A percentile compares a stretch with the other conserved stretches of the same genome.
These are phyloP conservation scores for Girardinichthys multiradiatus DNA, from an alignment of 2,113 vertebrate genomes.

Conservation along the genomic window DNA sequence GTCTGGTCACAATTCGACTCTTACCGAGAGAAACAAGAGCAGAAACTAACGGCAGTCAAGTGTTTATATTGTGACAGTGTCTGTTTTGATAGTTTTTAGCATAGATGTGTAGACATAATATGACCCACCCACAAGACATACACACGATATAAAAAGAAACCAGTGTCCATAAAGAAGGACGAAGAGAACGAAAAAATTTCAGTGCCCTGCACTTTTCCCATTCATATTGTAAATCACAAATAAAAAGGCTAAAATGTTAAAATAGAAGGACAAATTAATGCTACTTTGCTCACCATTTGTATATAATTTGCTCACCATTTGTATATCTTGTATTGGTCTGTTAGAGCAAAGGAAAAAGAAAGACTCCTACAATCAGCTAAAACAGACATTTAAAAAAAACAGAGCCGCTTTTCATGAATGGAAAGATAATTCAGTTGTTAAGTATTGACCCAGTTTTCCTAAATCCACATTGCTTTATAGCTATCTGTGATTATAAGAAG, in stretches of 20 bases:
- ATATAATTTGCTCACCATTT: background rate
- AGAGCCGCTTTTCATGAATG: slow-evolving; percentile 20
- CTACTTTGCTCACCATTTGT: background rate
- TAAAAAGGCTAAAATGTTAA: background rate
- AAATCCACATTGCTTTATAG: slow-evolving; percentile 36
- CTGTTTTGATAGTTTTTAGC: slow-evolving; percentile 24
- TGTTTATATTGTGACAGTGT: slow-evolving; percentile 32
- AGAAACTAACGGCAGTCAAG: slow-evolving; percentile 19
- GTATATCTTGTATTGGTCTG: background rate
- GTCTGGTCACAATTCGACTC: slow-evolving; percentile 3
- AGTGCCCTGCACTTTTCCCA: background rate
- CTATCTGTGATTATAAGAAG: slow-evolving; percentile 44
- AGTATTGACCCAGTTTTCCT: slow-evolving; percentile 56
- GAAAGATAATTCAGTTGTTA: slow-evolving; percentile 14
- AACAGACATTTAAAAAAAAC: slow-evolving; percentile 1
- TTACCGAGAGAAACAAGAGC: slow-evolving; percentile 23
- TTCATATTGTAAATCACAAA: slow-evolving; percentile 1
- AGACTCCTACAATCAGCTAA: background rate
- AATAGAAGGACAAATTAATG: background rate
- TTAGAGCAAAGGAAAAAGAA: background rate
- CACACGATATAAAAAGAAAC: slow-evolving; percentile 63
- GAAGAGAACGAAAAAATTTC: background rate
- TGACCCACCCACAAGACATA: slow-evolving; percentile 26
- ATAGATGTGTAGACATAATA: slow-evolving; percentile 42
- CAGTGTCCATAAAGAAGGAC: slow-evolving; percentile 34